Evolutionary conservation across 2,113 vertebrate species (phyloP), one percentile per base, ranked within the genome.

Genomic region (Salminus brasiliensis): DNA sequence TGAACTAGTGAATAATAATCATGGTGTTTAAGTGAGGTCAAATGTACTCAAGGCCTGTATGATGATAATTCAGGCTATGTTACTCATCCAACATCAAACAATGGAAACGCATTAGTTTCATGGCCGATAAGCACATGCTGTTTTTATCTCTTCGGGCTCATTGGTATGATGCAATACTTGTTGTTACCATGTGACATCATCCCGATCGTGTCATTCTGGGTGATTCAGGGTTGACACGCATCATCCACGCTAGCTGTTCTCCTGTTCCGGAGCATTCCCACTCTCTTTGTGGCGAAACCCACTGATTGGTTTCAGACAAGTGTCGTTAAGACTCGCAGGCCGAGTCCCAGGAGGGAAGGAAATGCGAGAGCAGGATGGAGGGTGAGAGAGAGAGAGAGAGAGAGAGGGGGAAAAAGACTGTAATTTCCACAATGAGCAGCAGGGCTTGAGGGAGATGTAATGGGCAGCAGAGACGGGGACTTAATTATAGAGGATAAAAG

Each of bases 401-500:
- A 27, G 36, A 65, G 29, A 39, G 76, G 68, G 6, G 30, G 80
- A 57, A 71, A 84, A 88, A 84, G 85, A 81, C 88, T 86, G 73
- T 91, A 87, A 91, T 91, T 90, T 88, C 60, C 85, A 72, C 55
- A 69, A 59, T 87, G 72, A 82, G 83, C 85, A 84, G 83, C 81
- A 27, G 82, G 30, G 57, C 45, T 49, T 79, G 72, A 67, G 23
- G 65, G 36, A 83, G 77, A 76, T 74, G 52, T 66, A 8, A 76
- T 41, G 72, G 53, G 39, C 52, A 83, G 74, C 53, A 85, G 62
- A 83, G 75, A 81, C 75, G 43, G 41, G 76, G 88, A 86, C 79
- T 88, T 90, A 85, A 91, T 91, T 91, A 90, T 81, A 81, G 81
- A 84, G 89, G 82, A 86, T 81, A 69, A 83, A 84, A 81, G 83